Base-by-base conservation (phyloP, 2,113 vertebrate species). In the Loxodonta africana region DNA sequence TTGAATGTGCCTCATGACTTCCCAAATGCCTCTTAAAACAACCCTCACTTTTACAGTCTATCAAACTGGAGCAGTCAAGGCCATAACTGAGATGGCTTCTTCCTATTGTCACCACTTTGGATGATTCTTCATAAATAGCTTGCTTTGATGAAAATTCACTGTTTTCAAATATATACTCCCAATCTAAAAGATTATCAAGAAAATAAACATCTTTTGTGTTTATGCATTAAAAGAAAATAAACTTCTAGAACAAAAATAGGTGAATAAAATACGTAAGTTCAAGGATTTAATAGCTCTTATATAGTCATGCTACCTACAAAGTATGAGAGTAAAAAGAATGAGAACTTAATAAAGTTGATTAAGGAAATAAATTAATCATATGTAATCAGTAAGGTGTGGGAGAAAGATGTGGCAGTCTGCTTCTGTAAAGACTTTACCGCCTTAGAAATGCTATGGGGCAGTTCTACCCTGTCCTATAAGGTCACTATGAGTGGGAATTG, bases 151-250 rank as follows among this genome's bases (percentile, higher is more conserved):
- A 78, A 94, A 77, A 92, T 44, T 88, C 84, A 57, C 28, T 84
- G 77, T 48, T 84, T 94, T 86, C 91, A 84, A 97, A 65, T 28
- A 85, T 5, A 85, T 88, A 63, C 10, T 97, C 23, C 97, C 96
- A 93, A 88, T 88, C 97, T 98, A 74, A 94, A 97, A 94, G 71
- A 96, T 2, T 2, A 96, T 0, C 44, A 96, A 96, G n/a, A 83
- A 95, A 91, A 97, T 15, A 96, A 83, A 78, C 21, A 1, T 67
- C 20, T 88, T 83, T 92, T 90, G 71, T 63, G 85, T 46, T 88
- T 90, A 83, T 91, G 77, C 48, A 90, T 91, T 88, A 48, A 78
- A 94, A 93, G 23, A 76, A 65, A 94, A 93, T 18, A 76, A 65
- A 94, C 17, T 91, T 73, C n/a, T 62, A 51, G 83, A 90, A 94